Evolutionary conservation across 2,888 invertebrate genomes (phyloP).

Genomic region (Xanthia icteritia): DNA sequence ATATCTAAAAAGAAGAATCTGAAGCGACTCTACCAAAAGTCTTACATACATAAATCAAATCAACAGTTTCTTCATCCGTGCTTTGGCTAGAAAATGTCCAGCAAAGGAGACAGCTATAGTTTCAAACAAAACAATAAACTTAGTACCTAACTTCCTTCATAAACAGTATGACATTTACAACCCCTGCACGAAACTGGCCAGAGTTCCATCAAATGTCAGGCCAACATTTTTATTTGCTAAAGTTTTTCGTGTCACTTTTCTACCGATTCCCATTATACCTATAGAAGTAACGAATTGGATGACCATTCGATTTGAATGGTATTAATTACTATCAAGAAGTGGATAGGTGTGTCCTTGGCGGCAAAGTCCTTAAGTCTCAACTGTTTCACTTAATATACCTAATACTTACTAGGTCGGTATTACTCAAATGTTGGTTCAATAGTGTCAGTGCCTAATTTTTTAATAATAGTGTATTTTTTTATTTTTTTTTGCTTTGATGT

Average conservation of each 20-base stretch:
- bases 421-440: not conserved
- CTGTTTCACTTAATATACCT: no score
- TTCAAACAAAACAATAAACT: slow-evolving; percentile 5
- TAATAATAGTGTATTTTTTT: not conserved
- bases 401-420: not conserved
- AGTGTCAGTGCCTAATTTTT: not conserved
- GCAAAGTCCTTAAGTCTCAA: no score
- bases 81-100: not conserved
- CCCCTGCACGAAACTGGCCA: slow-evolving; percentile 25
- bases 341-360: not conserved
- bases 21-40: not conserved
- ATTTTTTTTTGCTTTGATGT: not conserved
- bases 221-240: slow-evolving; percentile 5
- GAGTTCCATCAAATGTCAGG: slow-evolving; percentile 30
- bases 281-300: not conserved
- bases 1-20: not conserved
- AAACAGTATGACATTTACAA: slow-evolving; percentile 46
- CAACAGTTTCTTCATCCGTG: not conserved
- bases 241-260: not conserved
- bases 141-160: slow-evolving; percentile 11
- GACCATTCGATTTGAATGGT: not conserved
- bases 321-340: not conserved
- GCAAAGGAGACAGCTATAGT: no score
- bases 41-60: not conserved
- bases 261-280: not conserved